Evolutionary conservation across 92 coral and sea anemone species (phyloP).

Genomic region (Plumapathes pennacea): DNA sequence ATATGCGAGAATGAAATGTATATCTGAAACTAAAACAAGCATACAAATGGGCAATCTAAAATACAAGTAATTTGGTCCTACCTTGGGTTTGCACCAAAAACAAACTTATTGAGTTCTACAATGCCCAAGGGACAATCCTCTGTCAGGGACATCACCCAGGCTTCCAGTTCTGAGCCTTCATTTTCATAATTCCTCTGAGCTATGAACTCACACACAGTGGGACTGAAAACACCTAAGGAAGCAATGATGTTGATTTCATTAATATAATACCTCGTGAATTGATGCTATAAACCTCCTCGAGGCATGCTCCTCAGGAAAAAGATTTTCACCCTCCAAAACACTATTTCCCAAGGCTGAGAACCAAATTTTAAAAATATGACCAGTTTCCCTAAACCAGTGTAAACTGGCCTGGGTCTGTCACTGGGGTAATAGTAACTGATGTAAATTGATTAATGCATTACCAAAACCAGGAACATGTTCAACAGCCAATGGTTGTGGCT

Average conservation of each 20-base stretch:
- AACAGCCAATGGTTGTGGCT: conserved; percentile 31
- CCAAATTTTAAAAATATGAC: too few species aligned
- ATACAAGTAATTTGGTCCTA: conserved; percentile 1
- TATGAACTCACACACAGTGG: conserved; percentile 69
- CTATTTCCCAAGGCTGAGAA: not conserved
- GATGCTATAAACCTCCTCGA: too few species aligned
- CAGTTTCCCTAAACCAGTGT: too few species aligned
- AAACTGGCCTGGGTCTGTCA: too few species aligned
- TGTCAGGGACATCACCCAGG: conserved; percentile 83
- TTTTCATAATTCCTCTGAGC: conserved; percentile 81
- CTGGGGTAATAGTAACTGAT: too few species aligned
- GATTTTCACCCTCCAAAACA: too few species aligned
- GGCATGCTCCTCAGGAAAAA: too few species aligned
- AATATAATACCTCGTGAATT: too few species aligned
- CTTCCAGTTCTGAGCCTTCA: conserved; percentile 64
- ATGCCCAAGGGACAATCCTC: conserved; percentile 66
- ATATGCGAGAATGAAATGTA: not conserved
- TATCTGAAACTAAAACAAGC: not conserved
- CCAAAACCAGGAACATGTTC: conserved; percentile 67
- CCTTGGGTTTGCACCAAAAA: conserved; percentile 96
- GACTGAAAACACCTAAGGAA: conserved; percentile 58
- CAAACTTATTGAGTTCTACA: conserved; percentile 85
- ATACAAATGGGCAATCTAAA: too few species aligned
- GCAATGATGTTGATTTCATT: not conserved
- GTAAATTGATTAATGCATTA: too few species aligned